Conservation (phyloP, 2,888 invertebrate species). For the Aleiodes alternator region DNA sequence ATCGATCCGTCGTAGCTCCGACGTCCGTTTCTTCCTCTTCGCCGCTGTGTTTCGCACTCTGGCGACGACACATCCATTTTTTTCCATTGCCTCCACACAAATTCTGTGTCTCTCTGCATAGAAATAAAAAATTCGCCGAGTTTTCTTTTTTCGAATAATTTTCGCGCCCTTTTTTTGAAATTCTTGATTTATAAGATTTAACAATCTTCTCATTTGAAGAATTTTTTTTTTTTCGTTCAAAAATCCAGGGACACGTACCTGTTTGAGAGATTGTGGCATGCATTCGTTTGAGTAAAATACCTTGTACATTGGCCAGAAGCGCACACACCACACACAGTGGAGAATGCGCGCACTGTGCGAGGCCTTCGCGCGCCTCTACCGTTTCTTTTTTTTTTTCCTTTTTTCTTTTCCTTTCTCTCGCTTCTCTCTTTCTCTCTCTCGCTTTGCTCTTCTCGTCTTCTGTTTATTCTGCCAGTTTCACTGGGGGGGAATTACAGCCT, state of each 20-base stretch:
- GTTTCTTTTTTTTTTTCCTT: slow-evolving; percentile 25
- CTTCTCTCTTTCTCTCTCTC: too few species aligned
- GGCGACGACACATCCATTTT: slow-evolving; percentile 36
- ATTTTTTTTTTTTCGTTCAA: background rate
- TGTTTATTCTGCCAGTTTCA: slow-evolving; percentile 28
- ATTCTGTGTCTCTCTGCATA: background rate
- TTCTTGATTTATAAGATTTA: background rate
- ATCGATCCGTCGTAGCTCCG: slow-evolving; percentile 44
- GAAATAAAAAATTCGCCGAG: background rate
- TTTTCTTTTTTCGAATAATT: background rate
- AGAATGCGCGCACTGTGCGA: slow-evolving; percentile 30
- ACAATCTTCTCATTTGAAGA: background rate
- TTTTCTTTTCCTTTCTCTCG: slow-evolving; percentile 4
- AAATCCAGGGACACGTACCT: slow-evolving; percentile 31
- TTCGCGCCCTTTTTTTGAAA: background rate
- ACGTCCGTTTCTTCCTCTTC: slow-evolving; percentile 19
- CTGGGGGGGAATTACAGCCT: slow-evolving; percentile 2
- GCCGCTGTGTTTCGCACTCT: slow-evolving; percentile 10
- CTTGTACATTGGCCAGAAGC: too few species aligned
- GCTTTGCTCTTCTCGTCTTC: slow-evolving; percentile 4
- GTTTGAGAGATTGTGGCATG: slow-evolving; percentile 25
- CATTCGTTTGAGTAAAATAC: slow-evolving; percentile 11
- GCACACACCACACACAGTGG: too few species aligned
- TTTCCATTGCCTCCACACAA: slow-evolving; percentile 40
- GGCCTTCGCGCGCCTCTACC: slow-evolving; percentile 30